These are phyloP conservation scores for Sterrhoptilus dennistouni DNA, from an alignment of 2,113 vertebrate genomes.

Conservation along the genomic window DNA sequence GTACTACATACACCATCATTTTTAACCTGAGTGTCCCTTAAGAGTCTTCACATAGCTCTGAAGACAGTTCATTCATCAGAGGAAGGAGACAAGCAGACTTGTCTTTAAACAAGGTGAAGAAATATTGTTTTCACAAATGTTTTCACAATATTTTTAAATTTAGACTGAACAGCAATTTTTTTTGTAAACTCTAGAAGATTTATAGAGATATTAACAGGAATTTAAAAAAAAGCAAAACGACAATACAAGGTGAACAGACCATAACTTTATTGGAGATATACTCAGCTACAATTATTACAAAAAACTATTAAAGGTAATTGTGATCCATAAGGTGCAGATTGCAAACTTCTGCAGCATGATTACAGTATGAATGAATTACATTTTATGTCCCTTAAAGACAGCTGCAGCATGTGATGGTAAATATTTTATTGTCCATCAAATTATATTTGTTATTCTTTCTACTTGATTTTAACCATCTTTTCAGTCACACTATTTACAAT, in stretches of 20 bases:
- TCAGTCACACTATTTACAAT: conserved; percentile 78
- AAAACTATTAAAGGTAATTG: conserved; percentile 82
- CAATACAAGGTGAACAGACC: conserved; percentile 80
- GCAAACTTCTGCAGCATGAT: conserved; percentile 85
- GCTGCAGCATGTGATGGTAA: conserved; percentile 81
- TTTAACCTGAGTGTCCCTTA: conserved; percentile 11
- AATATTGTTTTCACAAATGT: not conserved
- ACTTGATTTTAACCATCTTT: conserved; percentile 76
- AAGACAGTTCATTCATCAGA: conserved; percentile 43
- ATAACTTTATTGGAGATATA: conserved; percentile 97
- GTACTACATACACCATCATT: not conserved
- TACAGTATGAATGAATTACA: conserved; percentile 85
- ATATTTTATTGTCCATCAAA: conserved; percentile 75
- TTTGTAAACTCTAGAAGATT: not conserved
- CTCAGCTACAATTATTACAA: conserved; percentile 90
- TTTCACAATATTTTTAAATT: not conserved
- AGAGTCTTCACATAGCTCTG: conserved; percentile 7
- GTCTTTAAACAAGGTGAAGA: conserved; percentile 23
- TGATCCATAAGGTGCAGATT: conserved; percentile 93
- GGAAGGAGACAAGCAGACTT: conserved; percentile 30
- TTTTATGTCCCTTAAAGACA: conserved; percentile 80
- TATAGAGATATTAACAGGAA: not conserved
- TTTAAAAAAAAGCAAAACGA: not conserved
- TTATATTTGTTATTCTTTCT: conserved; percentile 68
- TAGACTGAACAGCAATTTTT: not conserved